Conservation (phyloP, 2,113 vertebrate genomes). For the Cygnus buccinator region DNA sequence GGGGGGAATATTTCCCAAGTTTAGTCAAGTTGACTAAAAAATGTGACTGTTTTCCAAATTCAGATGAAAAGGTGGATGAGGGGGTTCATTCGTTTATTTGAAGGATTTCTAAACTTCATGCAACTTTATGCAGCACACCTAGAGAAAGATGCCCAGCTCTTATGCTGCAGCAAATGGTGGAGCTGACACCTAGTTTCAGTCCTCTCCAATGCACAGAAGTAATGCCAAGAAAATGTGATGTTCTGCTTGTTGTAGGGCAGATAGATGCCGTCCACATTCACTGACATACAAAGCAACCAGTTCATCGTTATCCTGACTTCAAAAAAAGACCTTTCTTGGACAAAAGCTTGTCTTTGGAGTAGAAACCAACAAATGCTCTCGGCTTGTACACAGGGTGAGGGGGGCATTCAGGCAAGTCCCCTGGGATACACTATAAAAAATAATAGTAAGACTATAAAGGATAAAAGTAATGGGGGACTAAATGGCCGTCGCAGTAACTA, state of each 20-base stretch:
- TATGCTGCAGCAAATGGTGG: neutral
- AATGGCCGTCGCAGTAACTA: fast-evolving
- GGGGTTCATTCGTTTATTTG: neutral
- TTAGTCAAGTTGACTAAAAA: neutral
- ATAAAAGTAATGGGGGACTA: neutral
- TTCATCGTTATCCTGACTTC: neutral
- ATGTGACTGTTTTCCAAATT: neutral
- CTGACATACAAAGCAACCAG: neutral
- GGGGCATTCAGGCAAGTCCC: neutral
- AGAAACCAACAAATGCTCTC: neutral
- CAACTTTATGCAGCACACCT: neutral
- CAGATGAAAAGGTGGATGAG: neutral
- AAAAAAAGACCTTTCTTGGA: neutral
- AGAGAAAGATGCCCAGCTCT: neutral
- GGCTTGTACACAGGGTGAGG: neutral
- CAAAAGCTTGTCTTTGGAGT: neutral
- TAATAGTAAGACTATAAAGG: too few relatives aligned
- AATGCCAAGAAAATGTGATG: neutral
- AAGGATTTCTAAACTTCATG: neutral
- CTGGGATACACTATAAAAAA: neutral
- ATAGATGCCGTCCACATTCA: neutral
- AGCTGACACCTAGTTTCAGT: neutral
- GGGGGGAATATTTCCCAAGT: neutral
- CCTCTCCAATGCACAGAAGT: neutral
- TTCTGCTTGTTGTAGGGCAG: neutral